These are phyloP conservation scores for Pogona vitticeps DNA, from an alignment of 2,113 vertebrate genomes.

Conservation along the genomic window DNA sequence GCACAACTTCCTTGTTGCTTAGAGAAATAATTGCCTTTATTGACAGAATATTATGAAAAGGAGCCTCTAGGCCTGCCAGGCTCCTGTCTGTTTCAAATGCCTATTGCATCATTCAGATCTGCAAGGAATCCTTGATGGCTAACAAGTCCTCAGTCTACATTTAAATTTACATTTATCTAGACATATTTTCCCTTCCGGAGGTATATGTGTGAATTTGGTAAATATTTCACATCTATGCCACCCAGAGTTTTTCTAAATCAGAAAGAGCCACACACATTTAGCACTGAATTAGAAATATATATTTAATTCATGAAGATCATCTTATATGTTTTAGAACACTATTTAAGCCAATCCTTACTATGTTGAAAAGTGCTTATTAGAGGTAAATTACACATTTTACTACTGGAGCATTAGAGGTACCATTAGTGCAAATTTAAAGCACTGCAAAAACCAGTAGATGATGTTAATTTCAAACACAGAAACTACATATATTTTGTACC, in stretches of 20 bases:
- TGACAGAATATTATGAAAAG: conserved; percentile 14
- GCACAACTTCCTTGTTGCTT: conserved; percentile 28
- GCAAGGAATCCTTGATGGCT: conserved; percentile 30
- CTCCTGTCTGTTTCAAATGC: conserved; percentile 22
- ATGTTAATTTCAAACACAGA: conserved; percentile 77
- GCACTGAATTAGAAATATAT: conserved; percentile 62
- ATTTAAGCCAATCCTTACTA: conserved; percentile 69
- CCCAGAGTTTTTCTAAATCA: conserved; percentile 33
- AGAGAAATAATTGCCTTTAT: conserved; percentile 43
- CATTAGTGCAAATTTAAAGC: conserved; percentile 77
- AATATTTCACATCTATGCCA: conserved; percentile 7
- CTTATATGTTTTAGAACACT: conserved; percentile 72
- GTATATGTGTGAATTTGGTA: conserved; percentile 9
- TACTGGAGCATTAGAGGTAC: conserved; percentile 66
- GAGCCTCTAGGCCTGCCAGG: not conserved
- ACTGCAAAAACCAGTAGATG: conserved; percentile 74
- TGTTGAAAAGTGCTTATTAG: conserved; percentile 68
- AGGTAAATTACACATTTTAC: conserved; percentile 78
- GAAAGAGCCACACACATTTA: conserved; percentile 65
- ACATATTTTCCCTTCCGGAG: not conserved
- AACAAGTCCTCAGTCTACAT: conserved; percentile 18
- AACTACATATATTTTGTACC: conserved; percentile 74
- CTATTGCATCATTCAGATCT: conserved; percentile 30
- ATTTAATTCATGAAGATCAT: conserved; percentile 72
- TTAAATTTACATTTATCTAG: conserved; percentile 11